These are phyloP conservation scores for Drosophila meridiana DNA, from an alignment of 2,888 invertebrate genomes.

Conservation along the genomic window DNA sequence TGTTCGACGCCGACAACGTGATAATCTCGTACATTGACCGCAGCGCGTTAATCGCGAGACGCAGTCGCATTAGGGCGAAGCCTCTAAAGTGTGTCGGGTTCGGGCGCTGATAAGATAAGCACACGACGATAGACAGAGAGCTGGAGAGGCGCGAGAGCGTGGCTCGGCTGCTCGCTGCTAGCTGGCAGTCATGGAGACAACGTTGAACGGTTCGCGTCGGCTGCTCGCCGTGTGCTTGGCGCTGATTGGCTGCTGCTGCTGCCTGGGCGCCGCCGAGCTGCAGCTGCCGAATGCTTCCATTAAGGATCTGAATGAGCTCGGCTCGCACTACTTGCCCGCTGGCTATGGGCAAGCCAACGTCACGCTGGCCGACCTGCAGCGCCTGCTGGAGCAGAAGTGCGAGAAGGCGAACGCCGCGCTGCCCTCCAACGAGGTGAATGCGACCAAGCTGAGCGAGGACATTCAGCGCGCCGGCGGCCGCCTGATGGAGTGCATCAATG, in stretches of 20 bases:
- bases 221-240: conserved; percentile 19
- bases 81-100: conserved; percentile 9
- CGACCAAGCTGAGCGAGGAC: conserved; percentile 31
- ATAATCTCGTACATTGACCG: conserved; percentile 53
- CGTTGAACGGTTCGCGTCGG: conserved; percentile 38
- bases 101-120: conserved; percentile 48
- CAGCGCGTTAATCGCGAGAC: conserved; percentile 27
- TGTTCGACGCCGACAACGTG: conserved; percentile 4
- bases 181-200: conserved; percentile 54
- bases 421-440: conserved; percentile 34
- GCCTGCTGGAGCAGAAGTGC: conserved; percentile 88
- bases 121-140: not conserved
- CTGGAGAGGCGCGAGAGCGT: not conserved
- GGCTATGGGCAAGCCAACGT: conserved; percentile 56
- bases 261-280: conserved; percentile 28
- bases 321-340: conserved; percentile 65
- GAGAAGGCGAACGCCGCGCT: conserved; percentile 87
- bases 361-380: conserved; percentile 85
- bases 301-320: conserved; percentile 55
- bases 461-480: conserved; percentile 54
- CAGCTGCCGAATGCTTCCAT: conserved; percentile 34
- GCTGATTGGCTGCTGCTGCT: conserved; percentile 21
- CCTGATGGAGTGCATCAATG: conserved; percentile 51
- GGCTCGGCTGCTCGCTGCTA: not conserved
- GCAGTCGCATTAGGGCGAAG: conserved; percentile 14